These are phyloP conservation scores for Homarus gammarus DNA, from an alignment of 2,888 invertebrate genomes.

Conservation along the genomic window DNA sequence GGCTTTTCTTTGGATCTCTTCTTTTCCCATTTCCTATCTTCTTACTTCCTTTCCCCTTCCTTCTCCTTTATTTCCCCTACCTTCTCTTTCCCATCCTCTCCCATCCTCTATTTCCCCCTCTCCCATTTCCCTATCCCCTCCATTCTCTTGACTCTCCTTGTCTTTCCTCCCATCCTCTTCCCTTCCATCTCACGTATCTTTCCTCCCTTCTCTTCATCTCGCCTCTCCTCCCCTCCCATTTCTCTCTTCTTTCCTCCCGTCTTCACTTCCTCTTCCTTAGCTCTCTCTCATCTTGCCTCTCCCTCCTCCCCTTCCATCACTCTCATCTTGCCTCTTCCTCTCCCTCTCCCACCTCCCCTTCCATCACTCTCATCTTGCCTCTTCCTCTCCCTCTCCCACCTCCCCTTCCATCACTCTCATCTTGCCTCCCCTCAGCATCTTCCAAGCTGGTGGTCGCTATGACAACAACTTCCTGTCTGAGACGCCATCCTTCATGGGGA, in stretches of 20 bases:
- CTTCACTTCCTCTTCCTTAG: background rate
- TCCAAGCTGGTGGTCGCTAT: background rate
- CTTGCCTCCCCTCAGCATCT: background rate
- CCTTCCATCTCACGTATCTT: too few relatives aligned
- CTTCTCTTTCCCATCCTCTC: too few relatives aligned
- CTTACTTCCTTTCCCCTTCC: too few relatives aligned
- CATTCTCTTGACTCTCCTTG: too few relatives aligned
- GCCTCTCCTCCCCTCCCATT: background rate
- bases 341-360: background rate
- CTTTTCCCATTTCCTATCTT: too few relatives aligned
- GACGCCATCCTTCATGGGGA: background rate
- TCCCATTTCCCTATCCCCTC: too few relatives aligned
- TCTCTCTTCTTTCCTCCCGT: background rate
- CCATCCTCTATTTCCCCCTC: too few relatives aligned
- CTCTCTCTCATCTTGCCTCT: background rate
- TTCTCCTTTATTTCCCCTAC: too few relatives aligned
- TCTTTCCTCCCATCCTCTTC: too few relatives aligned
- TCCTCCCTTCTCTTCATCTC: too few relatives aligned
- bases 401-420: background rate
- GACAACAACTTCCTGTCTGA: background rate
- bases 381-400: background rate
- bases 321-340: too few relatives aligned
- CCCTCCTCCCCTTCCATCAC: background rate
- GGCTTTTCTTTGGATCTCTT: too few relatives aligned
- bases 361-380: background rate